Base-by-base conservation (phyloP, 2,888 invertebrate species). In the Xiphydria camelus region DNA sequence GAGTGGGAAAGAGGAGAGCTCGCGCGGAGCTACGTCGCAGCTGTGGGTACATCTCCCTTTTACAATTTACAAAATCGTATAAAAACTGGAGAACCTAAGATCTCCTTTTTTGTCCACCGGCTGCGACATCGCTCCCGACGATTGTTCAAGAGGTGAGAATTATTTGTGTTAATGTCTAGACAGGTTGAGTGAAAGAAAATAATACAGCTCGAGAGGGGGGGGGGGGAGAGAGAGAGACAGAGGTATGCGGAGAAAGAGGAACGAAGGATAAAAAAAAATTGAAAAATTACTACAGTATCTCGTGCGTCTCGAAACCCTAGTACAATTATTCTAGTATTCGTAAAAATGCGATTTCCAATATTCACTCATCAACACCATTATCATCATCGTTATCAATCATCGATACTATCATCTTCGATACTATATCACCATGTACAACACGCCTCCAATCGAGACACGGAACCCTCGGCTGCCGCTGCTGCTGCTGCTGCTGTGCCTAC, bases 331-430 rank as follows among this genome's bases (percentile, higher is more conserved):
- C 52, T 60, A 57, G 48, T 57, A 52, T 52, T 55, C 58, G 54
- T 64, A 57, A 60, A 66, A 66, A 66, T 61, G 62, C 57, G 59
- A 52, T 51, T 51, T 57, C 29, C 58, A 47, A 47, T 42, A 51
- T 47, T 39, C 55, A 55, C 49, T 39, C 49, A 44, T 51, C 20
- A 10, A 10, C 40, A 40, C 36, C 26, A 38, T 39, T n/a, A 38
- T 34, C 42, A 33, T 4, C 9, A 29, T 22, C 7, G 10, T 17
- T 46, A 49, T 51, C 45, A 21, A 45, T 49, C 40, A 41, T 53
- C 45, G 23, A 45, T 36, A 31, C 45, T 38, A 46, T 46, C 33
- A 46, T 47, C 43, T 39, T 53, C 37, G 49, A 53, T 45, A 43
- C 41, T 47, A 34, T 45, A 10, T 33, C 17, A 17, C 21, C 19